Evolutionary conservation across 1,140 invertebrate genomes (phyloP).

Genomic region (Lamellibrachia luymesi): DNA sequence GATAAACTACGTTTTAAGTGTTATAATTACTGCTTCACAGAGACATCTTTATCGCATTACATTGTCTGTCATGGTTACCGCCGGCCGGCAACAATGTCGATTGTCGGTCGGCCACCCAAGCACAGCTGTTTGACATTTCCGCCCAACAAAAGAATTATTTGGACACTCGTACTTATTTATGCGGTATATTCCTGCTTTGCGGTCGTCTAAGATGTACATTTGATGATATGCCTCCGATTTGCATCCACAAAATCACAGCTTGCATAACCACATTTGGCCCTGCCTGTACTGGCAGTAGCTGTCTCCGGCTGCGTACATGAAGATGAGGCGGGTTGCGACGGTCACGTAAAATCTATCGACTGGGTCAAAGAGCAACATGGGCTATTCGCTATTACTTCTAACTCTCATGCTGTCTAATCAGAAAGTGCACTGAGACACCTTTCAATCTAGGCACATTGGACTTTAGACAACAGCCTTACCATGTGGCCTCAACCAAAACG

Average conservation of each 20-base stretch:
- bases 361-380: background rate
- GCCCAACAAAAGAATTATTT: background rate
- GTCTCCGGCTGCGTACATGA: background rate
- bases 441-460: background rate
- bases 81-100: background rate
- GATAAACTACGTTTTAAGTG: background rate
- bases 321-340: background rate
- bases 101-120: background rate
- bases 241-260: background rate
- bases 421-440: background rate
- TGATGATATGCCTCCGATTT: background rate
- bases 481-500: slow-evolving; percentile 3
- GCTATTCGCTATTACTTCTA: background rate
- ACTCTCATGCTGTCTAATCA: background rate
- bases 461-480: slow-evolving; percentile 1
- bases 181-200: background rate
- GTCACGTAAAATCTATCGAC: background rate
- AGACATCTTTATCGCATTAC: background rate
- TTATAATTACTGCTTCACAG: background rate
- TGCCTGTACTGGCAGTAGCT: background rate
- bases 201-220: background rate
- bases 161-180: background rate
- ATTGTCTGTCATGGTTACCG: background rate
- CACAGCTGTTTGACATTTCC: background rate
- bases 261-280: background rate